Base-by-base conservation (phyloP, 2,888 invertebrate genomes). In the Muscina levida region DNA sequence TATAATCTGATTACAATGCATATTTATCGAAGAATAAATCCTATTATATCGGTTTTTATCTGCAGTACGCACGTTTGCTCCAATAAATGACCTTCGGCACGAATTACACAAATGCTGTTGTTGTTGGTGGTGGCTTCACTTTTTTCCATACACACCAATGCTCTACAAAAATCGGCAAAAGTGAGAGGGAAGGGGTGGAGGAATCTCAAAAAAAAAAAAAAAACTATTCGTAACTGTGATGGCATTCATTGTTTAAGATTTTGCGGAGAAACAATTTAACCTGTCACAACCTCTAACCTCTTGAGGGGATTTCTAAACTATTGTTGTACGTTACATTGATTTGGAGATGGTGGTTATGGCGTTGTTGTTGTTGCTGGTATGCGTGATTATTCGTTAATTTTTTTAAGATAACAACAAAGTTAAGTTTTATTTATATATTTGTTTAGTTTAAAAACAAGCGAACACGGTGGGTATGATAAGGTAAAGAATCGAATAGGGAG, bases 41-140 rank as follows among this genome's bases (percentile, higher is more conserved):
- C 48, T 0, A 39, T 39, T 57, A 59, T 39, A 59, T 39, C 42
- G 2, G 19, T n/a, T 31, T 56, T 44, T 37, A n/a, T 46, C 44
- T n/a, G 4, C 31, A 53, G 37, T 53, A 76, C 70, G 70, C 76
- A 76, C 56, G 37, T 51, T 53, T 65, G 67, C 56, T 72, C 66
- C 48, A 72, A 48, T 48, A 66, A 77, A 66, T 72, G 66, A 66
- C 77, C 77, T 72, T 77, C 56, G 65, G 24, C 46, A 13, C 4
- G 17, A 56, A 10, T 59, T 39, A 19, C 37, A 42, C 39, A 13
- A 48, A 11, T 19, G 37, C 17, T 37, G 31, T 51, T 13, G 17
- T 22, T 65, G 62, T 22, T n/a, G 17, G 26, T 26, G 22, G 39
- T 31, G 37, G 24, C 13, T 67, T 62, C 53, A 75, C 31, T 31